These are phyloP conservation scores for Drosophila ochracea DNA, from an alignment of 2,888 invertebrate species.

Conservation along the genomic window DNA sequence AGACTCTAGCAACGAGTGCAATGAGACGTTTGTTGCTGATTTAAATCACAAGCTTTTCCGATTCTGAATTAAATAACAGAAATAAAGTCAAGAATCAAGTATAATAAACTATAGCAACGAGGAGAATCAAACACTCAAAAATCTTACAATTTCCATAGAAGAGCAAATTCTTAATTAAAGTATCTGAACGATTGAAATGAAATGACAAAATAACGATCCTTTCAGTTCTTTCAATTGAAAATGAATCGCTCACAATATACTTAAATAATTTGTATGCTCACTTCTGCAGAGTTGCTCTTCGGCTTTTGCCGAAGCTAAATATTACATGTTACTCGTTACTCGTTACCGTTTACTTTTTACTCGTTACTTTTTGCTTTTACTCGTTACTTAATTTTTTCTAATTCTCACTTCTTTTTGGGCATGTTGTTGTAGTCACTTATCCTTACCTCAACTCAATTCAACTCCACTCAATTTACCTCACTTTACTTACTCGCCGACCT, in stretches of 20 bases:
- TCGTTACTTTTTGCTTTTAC: conserved; percentile 23
- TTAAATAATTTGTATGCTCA: conserved; percentile 11
- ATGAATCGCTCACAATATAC: not conserved
- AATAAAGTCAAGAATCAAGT: not conserved
- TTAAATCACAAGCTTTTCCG: not conserved
- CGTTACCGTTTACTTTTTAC: conserved; percentile 15
- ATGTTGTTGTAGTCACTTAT: conserved; percentile 45
- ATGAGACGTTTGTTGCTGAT: not conserved
- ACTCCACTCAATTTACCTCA: conserved; percentile 27
- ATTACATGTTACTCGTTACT: conserved; percentile 18
- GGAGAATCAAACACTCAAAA: not conserved
- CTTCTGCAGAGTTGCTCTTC: conserved; percentile 43
- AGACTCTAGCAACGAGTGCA: not conserved
- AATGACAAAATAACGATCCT: too few relatives aligned
- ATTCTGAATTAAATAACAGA: not conserved
- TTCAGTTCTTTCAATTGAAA: not conserved
- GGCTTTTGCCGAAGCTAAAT: conserved; percentile 16
- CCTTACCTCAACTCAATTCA: conserved; percentile 21
- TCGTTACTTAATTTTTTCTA: conserved; percentile 16
- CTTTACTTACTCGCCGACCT: conserved; percentile 23
- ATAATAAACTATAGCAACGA: not conserved
- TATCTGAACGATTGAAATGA: not conserved
- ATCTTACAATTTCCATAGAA: not conserved
- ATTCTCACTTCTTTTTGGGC: conserved; percentile 30
- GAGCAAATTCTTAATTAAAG: not conserved